A percentile compares a stretch with the other conserved stretches of the same genome.
phyloP scores from a whole-genome alignment of 2,888 invertebrate species.

The Caenorhabditis angaria region DNA sequence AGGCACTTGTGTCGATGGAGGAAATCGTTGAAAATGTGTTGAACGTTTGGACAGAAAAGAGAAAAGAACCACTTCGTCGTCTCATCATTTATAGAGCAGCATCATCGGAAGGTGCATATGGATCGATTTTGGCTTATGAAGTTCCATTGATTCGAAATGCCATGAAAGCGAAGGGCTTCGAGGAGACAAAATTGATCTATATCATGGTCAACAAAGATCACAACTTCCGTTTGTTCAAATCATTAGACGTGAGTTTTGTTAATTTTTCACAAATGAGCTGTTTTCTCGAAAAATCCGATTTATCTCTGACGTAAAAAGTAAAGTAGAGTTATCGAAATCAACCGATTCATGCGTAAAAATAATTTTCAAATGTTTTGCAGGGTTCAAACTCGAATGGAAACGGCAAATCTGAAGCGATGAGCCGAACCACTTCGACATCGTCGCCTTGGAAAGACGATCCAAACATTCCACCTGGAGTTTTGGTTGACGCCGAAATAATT shows the following conservation, averaged over 20 bases:
- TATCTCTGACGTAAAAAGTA: too few species aligned
- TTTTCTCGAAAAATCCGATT: background rate
- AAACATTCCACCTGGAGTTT: constrained; percentile 63
- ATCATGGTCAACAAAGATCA: constrained; percentile 63
- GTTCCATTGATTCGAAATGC: constrained; percentile 54
- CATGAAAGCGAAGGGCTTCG: constrained; percentile 22
- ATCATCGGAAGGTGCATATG: constrained; percentile 52
- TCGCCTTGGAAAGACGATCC: too few species aligned
- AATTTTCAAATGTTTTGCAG: too few species aligned
- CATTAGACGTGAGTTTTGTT: background rate
- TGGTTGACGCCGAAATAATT: constrained; percentile 55
- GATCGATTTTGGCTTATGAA: constrained; percentile 52
- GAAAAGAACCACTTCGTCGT: constrained; percentile 35
- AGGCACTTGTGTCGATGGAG: constrained; percentile 20
- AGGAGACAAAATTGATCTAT: constrained; percentile 46
- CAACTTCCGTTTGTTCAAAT: constrained; percentile 47
- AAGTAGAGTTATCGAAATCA: too few species aligned
- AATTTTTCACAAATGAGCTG: background rate
- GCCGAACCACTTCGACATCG: background rate
- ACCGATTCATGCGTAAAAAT: too few species aligned
- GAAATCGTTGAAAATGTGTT: constrained; percentile 18
- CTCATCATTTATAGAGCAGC: constrained; percentile 60
- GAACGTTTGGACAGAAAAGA: constrained; percentile 4
- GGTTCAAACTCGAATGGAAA: too few species aligned
- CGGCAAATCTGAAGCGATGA: too few species aligned